Base-by-base conservation (phyloP, 2,888 invertebrate species). In the Galerucella nymphaeae region DNA sequence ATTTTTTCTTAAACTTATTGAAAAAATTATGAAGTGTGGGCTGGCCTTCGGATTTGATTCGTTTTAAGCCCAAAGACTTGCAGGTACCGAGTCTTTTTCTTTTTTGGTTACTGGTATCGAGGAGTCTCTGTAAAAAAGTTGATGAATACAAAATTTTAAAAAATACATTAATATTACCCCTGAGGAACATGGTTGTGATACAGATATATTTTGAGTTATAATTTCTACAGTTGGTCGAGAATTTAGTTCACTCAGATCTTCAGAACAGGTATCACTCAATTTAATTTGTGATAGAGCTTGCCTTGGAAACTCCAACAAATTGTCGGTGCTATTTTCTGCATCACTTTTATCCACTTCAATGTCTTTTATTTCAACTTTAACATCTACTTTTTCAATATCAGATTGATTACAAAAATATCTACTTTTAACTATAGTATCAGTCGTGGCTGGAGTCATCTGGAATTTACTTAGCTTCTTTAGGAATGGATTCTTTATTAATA, bases 351-450 rank as follows among this genome's bases (percentile, higher is more conserved):
- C 42, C 18, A 6, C 9, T 41, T 18, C 16, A 41, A 38, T 30
- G 14, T 55, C 14, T 45, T 42, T n/a, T 23, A 23, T 55, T 55
- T 45, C 57, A 23, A 45, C 13, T 16, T 53, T 48, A 11, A 1
- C 14, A 13, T 55, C 45, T 18, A 45, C 16, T 45, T 48, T 20
- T 42, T 65, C 45, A 16, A 41, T 48, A 20, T 65, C 58, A 50
- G 45, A 20, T 13, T 53, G 14, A 41, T 42, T 8, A 41, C 53
- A 83, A 79, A 92, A 91, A 82, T 90, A 91, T 70, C 90, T 89
- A 79, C 91, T 91, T 79, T 90, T 89, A 4, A 91, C 88, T n/a
- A 89, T 59, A 20, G 77, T 83, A 80, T 85, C 82, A 68, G 86
- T 74, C 72, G 81, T 86, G 68, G 88, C 75, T 1, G 87, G 79